A percentile compares a stretch with the other conserved stretches of the same genome.
Evolutionary conservation across 2,888 invertebrate species (phyloP).

Genomic region (Agrochola lota): DNA sequence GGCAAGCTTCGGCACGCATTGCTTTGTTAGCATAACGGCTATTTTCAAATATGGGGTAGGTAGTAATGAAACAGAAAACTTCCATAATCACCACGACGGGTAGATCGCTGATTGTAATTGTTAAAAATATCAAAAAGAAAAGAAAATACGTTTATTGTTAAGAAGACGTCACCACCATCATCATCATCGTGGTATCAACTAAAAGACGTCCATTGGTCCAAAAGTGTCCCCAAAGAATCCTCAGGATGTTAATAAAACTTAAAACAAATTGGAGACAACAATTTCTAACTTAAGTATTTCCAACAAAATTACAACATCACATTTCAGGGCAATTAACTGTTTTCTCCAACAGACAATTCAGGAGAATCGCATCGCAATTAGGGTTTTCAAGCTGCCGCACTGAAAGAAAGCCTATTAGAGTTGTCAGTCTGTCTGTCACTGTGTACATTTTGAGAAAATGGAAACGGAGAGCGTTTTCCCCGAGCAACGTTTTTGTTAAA

Average conservation of each 20-base stretch:
- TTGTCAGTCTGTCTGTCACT: conserved; percentile 64
- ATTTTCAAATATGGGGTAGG: too few species aligned
- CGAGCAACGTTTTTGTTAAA: conserved; percentile 49
- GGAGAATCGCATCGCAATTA: conserved; percentile 59
- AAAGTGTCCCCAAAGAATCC: background rate
- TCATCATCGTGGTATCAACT: accelerated
- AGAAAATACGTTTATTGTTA: background rate
- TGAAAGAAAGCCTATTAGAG: conserved; percentile 64
- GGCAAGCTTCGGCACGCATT: too few species aligned
- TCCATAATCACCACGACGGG: background rate
- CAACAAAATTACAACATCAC: conserved; percentile 53
- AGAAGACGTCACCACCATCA: too few species aligned
- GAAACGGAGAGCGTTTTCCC: conserved; percentile 46
- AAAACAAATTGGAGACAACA: conserved; percentile 9
- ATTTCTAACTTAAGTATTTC: conserved; percentile 25
- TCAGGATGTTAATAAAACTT: conserved; percentile 15
- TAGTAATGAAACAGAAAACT: background rate
- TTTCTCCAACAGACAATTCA: conserved; percentile 53
- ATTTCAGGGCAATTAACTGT: conserved; percentile 56
- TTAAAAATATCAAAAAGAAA: background rate
- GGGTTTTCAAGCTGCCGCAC: conserved; percentile 58
- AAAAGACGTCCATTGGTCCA: background rate
- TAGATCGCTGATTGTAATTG: background rate
- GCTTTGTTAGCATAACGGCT: too few species aligned
- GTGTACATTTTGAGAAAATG: conserved; percentile 58